These are phyloP conservation scores for Lutjanus erythropterus DNA, from an alignment of 2,113 vertebrate species.

Conservation along the genomic window DNA sequence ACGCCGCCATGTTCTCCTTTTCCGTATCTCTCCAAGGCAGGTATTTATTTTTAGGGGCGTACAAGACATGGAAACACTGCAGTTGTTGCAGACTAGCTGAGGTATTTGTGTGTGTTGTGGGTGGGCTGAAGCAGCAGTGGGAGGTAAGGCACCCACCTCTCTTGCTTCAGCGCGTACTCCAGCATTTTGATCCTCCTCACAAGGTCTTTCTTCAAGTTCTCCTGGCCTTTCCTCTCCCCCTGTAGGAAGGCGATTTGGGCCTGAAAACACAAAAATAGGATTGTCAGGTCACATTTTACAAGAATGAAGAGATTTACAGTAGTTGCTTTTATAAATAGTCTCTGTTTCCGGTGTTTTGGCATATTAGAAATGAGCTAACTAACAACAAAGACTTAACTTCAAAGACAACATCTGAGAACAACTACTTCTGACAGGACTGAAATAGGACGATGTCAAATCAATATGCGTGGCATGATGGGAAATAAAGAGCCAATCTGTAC, in stretches of 20 bases:
- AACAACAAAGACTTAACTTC: constrained; percentile 42
- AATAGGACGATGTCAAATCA: constrained; percentile 75
- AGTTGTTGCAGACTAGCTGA: constrained; percentile 24
- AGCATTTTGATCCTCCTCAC: constrained; percentile 88
- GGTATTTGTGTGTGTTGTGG: constrained; percentile 42
- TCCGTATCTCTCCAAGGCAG: constrained; percentile 26
- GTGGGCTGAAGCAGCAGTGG: constrained; percentile 45
- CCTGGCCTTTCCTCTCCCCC: constrained; percentile 87
- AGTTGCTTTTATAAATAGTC: constrained; percentile 56
- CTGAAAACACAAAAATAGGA: constrained; percentile 72
- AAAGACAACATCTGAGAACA: constrained; percentile 63
- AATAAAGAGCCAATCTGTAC: constrained; percentile 66
- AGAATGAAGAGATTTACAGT: constrained; percentile 5
- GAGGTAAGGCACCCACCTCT: constrained; percentile 75
- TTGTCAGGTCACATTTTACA: constrained; percentile 36
- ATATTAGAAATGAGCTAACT: constrained; percentile 23
- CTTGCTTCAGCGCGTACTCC: constrained; percentile 86
- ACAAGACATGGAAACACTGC: constrained; percentile 28
- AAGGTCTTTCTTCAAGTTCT: constrained; percentile 87
- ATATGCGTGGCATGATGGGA: constrained; percentile 64
- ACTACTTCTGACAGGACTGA: constrained; percentile 61
- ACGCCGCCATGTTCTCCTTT: neutral
- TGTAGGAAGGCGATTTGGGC: constrained; percentile 87
- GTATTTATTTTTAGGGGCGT: constrained; percentile 29
- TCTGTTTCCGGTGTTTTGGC: constrained; percentile 27